Evolutionary conservation across 1,140 invertebrate species (phyloP).

Genomic region (Drosophila nigrodunni): DNA sequence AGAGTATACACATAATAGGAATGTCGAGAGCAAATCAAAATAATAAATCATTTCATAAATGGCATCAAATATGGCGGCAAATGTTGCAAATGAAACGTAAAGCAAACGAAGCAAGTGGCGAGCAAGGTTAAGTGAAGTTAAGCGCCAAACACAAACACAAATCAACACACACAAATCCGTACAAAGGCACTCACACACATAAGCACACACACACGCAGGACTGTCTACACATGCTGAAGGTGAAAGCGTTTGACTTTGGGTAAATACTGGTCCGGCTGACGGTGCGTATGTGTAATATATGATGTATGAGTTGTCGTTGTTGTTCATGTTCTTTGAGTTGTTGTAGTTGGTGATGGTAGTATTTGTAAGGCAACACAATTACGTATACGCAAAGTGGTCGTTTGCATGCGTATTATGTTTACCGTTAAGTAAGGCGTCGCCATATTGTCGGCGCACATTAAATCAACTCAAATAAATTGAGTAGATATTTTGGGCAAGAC

Average conservation of each 20-base stretch:
- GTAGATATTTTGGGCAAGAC: slow-evolving; percentile 57
- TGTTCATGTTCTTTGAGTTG: slow-evolving; percentile 1
- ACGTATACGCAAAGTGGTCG: slow-evolving; percentile 77
- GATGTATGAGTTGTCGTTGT: slow-evolving; percentile 27
- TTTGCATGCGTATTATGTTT: slow-evolving; percentile 83
- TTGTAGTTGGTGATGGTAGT: background rate
- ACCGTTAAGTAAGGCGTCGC: slow-evolving; percentile 84
- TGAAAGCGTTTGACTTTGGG: slow-evolving; percentile 70
- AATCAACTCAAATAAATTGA: slow-evolving; percentile 81
- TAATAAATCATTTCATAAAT: slow-evolving; percentile 83
- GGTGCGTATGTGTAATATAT: slow-evolving; percentile 60
- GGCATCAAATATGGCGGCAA: slow-evolving; percentile 84
- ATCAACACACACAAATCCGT: slow-evolving; percentile 26
- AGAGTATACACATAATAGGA: slow-evolving; percentile 55
- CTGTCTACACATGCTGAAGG: slow-evolving; percentile 50
- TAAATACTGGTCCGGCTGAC: slow-evolving; percentile 60
- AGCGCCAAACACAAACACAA: slow-evolving; percentile 58
- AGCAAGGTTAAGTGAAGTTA: slow-evolving; percentile 82
- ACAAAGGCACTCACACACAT: slow-evolving; percentile 10
- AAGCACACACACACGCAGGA: slow-evolving; percentile 3
- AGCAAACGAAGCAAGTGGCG: slow-evolving; percentile 73
- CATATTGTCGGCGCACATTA: slow-evolving; percentile 81
- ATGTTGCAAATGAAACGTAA: slow-evolving; percentile 84
- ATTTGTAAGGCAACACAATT: slow-evolving; percentile 61
- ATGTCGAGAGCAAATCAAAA: slow-evolving; percentile 81